Evolutionary conservation across 2,797 vertebrate genomes (phyloP).

Genomic region (Lemur catta): DNA sequence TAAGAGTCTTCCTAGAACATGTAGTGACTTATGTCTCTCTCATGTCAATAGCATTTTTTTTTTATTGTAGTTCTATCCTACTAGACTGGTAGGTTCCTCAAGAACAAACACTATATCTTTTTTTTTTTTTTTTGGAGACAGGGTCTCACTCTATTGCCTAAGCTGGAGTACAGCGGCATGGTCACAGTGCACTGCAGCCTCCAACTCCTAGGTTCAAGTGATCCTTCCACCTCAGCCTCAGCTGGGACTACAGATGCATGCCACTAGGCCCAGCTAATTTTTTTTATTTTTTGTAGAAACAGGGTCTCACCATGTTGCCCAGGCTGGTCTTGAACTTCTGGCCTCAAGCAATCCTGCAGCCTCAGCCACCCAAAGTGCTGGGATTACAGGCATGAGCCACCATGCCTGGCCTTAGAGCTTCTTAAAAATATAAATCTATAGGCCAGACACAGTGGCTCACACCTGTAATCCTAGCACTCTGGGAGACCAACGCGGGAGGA

Average conservation of each 20-base stretch:
- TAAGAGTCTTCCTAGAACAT: not conserved
- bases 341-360: not conserved
- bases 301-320: not conserved
- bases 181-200: not conserved
- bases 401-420: not conserved
- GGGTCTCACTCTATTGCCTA: not conserved
- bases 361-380: not conserved
- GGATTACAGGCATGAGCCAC: not conserved
- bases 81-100: not conserved
- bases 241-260: not conserved
- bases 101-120: not conserved
- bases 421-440: conserved; percentile 6
- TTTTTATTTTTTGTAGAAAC: not conserved
- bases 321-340: not conserved
- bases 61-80: not conserved
- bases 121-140: not conserved
- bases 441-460: no score
- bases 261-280: not conserved
- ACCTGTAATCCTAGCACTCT: no score
- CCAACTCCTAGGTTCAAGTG: not conserved
- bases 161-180: not conserved
- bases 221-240: not conserved
- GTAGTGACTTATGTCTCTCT: not conserved
- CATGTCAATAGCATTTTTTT: not conserved
- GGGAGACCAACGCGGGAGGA: no score